A percentile compares a stretch with the other conserved stretches of the same genome.
phyloP scores from a whole-genome alignment of 2,113 vertebrate species.

The Dendrocopos noguchii region DNA sequence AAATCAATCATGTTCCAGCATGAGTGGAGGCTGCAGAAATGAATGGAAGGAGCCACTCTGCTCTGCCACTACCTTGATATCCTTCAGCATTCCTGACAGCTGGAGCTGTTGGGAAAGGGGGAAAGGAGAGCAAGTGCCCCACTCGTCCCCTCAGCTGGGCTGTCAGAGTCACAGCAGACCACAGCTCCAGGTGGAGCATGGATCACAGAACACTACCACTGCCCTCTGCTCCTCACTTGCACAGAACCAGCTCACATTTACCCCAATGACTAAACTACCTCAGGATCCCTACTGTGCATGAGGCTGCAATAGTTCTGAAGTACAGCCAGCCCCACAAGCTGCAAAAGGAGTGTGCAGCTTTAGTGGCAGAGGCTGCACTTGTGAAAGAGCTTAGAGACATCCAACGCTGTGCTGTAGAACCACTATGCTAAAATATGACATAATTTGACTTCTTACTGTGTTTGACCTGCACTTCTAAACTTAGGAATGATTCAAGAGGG shows the following conservation, averaged over 20 bases:
- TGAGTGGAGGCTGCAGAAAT: background rate
- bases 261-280: fast-evolving
- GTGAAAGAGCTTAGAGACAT: fast-evolving
- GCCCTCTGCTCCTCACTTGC: background rate
- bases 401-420: background rate
- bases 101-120: background rate
- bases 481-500: background rate
- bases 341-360: background rate
- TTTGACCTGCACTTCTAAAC: background rate
- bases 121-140: background rate
- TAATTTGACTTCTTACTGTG: background rate
- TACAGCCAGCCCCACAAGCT: background rate
- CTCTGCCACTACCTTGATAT: fast-evolving
- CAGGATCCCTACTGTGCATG: fast-evolving
- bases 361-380: background rate
- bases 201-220: fast-evolving
- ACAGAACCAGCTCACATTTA: background rate
- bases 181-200: background rate
- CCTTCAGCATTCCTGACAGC: background rate
- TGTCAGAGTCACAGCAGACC: background rate
- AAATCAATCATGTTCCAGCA: fast-evolving
- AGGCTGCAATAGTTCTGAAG: background rate
- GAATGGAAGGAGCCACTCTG: background rate
- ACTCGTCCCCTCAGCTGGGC: background rate
- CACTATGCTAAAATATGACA: fast-evolving